phyloP scores from a whole-genome alignment of 1,140 invertebrate genomes.

The Anthonomus grandis region DNA sequence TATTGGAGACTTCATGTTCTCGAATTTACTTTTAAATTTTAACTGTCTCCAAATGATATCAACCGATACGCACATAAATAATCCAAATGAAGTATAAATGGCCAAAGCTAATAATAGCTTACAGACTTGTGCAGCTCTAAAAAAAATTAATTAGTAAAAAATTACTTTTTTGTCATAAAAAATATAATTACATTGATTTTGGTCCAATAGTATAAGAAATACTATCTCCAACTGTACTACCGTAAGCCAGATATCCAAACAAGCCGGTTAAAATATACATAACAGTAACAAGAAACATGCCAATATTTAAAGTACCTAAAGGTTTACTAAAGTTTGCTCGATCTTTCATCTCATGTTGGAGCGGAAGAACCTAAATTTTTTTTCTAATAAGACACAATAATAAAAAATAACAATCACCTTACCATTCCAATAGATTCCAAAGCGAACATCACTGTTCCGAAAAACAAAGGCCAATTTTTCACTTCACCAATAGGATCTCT shows the following conservation, averaged over 20 bases:
- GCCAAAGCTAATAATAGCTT: conserved; percentile 74
- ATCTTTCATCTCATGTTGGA: conserved; percentile 83
- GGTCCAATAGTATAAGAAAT: conserved; percentile 66
- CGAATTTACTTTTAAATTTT: conserved; percentile 46
- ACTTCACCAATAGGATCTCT: conserved; percentile 52
- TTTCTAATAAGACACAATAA: not conserved
- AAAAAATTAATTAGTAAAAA: conserved; percentile 56
- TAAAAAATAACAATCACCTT: conserved; percentile 20
- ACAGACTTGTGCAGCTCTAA: conserved; percentile 68
- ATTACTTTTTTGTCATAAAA: conserved; percentile 63
- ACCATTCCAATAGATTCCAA: conserved; percentile 72
- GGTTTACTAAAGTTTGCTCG: conserved; percentile 66
- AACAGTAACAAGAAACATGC: conserved; percentile 68
- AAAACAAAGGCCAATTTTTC: conserved; percentile 60
- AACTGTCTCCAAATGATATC: conserved; percentile 81
- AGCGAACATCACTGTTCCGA: conserved; percentile 86
- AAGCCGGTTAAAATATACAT: conserved; percentile 74
- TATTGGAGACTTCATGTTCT: conserved; percentile 44
- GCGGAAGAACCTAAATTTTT: conserved; percentile 66
- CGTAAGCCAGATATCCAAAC: conserved; percentile 76
- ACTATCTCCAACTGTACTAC: conserved; percentile 58
- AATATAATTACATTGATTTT: conserved; percentile 59
- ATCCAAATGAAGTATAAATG: conserved; percentile 79
- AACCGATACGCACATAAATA: conserved; percentile 86
- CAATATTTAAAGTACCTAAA: conserved; percentile 72